A percentile compares a stretch with the other conserved stretches of the same genome.
phyloP scores from a whole-genome alignment of 2,113 vertebrate genomes.

The Coregonus clupeaformis region DNA sequence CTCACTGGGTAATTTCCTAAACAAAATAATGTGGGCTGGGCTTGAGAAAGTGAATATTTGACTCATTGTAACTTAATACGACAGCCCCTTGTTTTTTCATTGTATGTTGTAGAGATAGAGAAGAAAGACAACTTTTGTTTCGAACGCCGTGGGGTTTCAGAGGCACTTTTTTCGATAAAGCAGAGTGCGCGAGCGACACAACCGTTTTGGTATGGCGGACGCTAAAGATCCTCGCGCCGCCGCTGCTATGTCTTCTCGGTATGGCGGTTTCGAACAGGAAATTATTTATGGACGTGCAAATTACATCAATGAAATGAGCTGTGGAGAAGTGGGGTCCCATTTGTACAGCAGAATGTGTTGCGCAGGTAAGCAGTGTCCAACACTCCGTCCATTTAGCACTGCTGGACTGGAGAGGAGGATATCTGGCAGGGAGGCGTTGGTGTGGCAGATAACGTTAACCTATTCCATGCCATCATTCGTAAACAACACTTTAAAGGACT shows the following conservation, averaged over 20 bases:
- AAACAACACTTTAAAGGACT: neutral
- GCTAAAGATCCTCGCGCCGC: constrained; percentile 39
- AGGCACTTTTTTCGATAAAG: neutral
- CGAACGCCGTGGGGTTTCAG: neutral
- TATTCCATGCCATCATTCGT: constrained; percentile 3
- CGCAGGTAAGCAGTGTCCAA: constrained; percentile 66
- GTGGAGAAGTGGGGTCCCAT: constrained; percentile 65
- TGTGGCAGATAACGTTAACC: constrained; percentile 10
- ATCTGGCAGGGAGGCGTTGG: constrained; percentile 19
- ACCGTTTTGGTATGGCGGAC: constrained; percentile 52
- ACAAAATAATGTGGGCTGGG: constrained; percentile 57
- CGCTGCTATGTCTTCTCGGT: constrained; percentile 30
- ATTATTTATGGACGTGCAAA: constrained; percentile 52
- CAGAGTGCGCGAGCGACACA: constrained; percentile 10
- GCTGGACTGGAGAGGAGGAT: constrained; percentile 27
- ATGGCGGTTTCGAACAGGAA: constrained; percentile 15
- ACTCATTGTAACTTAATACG: constrained; percentile 54
- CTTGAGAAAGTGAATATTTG: constrained; percentile 42
- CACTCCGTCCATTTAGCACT: constrained; percentile 1
- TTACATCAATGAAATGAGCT: constrained; percentile 75
- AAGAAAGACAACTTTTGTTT: constrained; percentile 14
- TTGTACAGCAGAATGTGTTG: constrained; percentile 77
- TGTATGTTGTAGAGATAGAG: constrained; percentile 41
- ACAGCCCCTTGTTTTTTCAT: constrained; percentile 32
- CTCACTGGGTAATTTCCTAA: constrained; percentile 3